phyloP scores from a whole-genome alignment of 2,888 invertebrate species.

The Oeneis ivallda region DNA sequence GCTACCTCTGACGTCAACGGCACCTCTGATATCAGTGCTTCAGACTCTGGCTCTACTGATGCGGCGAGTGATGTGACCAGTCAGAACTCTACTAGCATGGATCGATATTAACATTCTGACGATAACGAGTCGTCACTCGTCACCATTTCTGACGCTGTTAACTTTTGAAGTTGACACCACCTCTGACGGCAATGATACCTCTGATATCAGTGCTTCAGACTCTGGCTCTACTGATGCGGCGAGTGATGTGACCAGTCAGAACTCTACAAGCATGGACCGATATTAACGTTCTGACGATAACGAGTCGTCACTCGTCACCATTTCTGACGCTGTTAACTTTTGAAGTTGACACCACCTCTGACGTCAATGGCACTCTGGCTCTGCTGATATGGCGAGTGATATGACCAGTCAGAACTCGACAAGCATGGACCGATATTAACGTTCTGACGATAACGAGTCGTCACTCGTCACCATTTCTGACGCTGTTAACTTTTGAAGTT shows the following conservation, averaged over 20 bases:
- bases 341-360: constrained; percentile 47
- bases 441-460: constrained; percentile 1
- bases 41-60: constrained; percentile 58
- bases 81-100: constrained; percentile 69
- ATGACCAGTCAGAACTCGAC: constrained; percentile 73
- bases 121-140: background rate
- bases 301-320: background rate
- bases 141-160: too few species aligned
- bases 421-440: constrained; percentile 71
- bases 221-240: constrained; percentile 68
- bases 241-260: constrained; percentile 74
- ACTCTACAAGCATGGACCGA: constrained; percentile 70
- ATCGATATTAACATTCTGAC: constrained; percentile 60
- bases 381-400: constrained; percentile 75
- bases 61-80: constrained; percentile 78
- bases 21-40: constrained; percentile 47
- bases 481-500: constrained; percentile 28
- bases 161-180: constrained; percentile 42
- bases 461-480: too few species aligned
- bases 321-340: too few species aligned
- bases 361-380: constrained; percentile 49
- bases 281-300: constrained; percentile 53
- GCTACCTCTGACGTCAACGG: constrained; percentile 49
- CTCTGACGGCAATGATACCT: constrained; percentile 45
- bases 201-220: constrained; percentile 34